These are phyloP conservation scores for Megalurothrips usitatus DNA, from an alignment of 2,888 invertebrate genomes.

Conservation along the genomic window DNA sequence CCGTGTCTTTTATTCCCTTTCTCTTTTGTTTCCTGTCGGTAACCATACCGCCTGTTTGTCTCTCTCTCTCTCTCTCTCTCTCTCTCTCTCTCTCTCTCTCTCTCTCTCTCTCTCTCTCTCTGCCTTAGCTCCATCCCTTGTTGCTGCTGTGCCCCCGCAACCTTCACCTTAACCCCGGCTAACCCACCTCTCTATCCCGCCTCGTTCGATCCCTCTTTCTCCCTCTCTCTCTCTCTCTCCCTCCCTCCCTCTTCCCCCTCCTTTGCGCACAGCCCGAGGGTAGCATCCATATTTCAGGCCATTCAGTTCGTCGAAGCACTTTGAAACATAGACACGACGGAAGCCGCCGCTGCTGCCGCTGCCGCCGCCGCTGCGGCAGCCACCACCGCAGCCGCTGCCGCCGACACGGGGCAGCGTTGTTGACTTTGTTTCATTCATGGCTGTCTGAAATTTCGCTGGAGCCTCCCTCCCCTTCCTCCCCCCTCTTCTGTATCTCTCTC, in stretches of 20 bases:
- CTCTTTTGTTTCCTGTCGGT: no score
- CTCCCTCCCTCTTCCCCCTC: neutral
- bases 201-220: neutral
- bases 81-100: neutral
- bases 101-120: neutral
- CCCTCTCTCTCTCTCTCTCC: neutral
- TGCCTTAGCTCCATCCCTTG: no score
- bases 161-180: neutral
- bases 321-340: neutral
- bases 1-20: no score
- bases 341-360: no score
- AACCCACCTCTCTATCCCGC: neutral
- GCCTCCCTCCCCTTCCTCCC: neutral
- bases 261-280: neutral
- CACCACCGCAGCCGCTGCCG: no score
- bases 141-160: neutral
- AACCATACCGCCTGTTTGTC: neutral
- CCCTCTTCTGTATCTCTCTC: neutral
- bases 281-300: neutral
- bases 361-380: no score
- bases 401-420: no score
- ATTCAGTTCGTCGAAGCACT: neutral
- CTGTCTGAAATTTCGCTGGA: no score
- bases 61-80: slow-evolving; percentile 1
- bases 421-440: no score